These are phyloP conservation scores for Chelonia mydas DNA, from an alignment of 2,797 vertebrate species.

Conservation along the genomic window DNA sequence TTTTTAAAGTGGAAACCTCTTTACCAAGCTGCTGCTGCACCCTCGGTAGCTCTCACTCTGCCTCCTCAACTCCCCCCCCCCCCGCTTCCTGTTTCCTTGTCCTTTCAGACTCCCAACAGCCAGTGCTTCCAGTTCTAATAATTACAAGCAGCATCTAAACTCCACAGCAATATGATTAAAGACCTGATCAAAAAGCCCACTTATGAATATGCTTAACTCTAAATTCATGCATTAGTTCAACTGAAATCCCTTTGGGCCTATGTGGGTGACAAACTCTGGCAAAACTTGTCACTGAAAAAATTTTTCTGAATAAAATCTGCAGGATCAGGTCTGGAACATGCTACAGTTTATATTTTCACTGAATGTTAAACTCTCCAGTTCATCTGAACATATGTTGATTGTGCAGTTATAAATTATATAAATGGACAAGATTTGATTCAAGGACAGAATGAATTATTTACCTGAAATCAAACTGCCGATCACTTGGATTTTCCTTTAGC, in stretches of 20 bases:
- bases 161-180: background rate
- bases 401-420: background rate
- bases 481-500: conserved; percentile 77
- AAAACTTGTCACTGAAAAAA: background rate
- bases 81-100: too few species aligned
- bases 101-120: too few species aligned
- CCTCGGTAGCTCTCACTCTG: too few species aligned
- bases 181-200: background rate
- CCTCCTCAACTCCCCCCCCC: too few species aligned
- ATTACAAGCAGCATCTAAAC: too few species aligned
- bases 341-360: background rate
- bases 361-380: background rate
- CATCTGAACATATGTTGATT: background rate
- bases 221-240: background rate
- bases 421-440: background rate
- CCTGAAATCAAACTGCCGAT: conserved; percentile 87
- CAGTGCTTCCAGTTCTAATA: too few species aligned
- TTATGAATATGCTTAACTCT: background rate
- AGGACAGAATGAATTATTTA: conserved; percentile 41
- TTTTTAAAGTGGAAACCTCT: too few species aligned
- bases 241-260: background rate
- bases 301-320: background rate
- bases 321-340: background rate
- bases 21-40: too few species aligned
- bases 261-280: background rate